These are phyloP conservation scores for Athetis lepigone DNA, from an alignment of 2,888 invertebrate genomes.

Conservation along the genomic window DNA sequence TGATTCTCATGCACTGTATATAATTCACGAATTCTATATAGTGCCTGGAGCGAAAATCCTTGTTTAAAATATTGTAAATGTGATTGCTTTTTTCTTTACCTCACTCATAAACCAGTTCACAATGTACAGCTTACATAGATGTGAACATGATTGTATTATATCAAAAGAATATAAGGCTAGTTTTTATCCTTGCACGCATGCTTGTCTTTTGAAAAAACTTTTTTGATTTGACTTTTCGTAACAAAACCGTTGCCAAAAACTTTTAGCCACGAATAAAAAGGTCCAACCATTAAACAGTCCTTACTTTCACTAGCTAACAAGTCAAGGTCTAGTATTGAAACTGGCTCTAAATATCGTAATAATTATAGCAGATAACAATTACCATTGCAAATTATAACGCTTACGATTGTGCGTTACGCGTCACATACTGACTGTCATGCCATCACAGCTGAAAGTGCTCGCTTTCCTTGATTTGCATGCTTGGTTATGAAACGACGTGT, in stretches of 20 bases:
- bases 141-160: too few species aligned
- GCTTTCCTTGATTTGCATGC: constrained; percentile 70
- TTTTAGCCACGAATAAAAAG: constrained; percentile 15
- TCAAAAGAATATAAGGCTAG: too few species aligned
- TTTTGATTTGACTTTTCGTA: not conserved
- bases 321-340: constrained; percentile 49
- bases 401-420: constrained; percentile 38
- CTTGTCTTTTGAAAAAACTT: too few species aligned
- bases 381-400: constrained; percentile 53
- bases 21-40: too few species aligned
- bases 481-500: constrained; percentile 39
- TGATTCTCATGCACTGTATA: too few species aligned
- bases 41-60: too few species aligned
- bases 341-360: constrained; percentile 35
- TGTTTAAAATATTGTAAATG: too few species aligned
- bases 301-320: constrained; percentile 48
- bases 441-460: constrained; percentile 58
- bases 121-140: too few species aligned
- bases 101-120: too few species aligned
- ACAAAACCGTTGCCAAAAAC: not conserved
- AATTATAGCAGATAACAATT: constrained; percentile 46
- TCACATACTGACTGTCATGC: constrained; percentile 42
- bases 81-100: too few species aligned
- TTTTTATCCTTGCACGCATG: too few species aligned
- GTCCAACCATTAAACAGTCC: constrained; percentile 18